Conservation (phyloP, 2,888 invertebrate genomes). For the Temnothorax ravouxi region DNA sequence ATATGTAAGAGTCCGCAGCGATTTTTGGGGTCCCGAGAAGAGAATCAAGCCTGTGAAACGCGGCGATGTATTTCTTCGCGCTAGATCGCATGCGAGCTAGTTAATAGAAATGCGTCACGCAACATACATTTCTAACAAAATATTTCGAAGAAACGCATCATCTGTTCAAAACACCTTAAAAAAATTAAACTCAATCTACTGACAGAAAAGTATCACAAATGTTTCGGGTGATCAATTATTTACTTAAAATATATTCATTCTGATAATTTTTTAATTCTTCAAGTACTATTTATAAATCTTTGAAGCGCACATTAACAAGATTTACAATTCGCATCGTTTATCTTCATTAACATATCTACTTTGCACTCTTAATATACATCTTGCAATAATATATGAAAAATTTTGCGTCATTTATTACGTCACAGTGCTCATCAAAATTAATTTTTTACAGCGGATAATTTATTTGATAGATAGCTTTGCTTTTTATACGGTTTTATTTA, state of each 20-base stretch:
- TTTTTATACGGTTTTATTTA: background rate
- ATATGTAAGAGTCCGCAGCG: background rate
- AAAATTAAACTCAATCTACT: background rate
- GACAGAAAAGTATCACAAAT: background rate
- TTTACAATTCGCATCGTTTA: conserved; percentile 46
- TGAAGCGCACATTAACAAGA: background rate
- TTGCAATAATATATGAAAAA: background rate
- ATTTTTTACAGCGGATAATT: conserved; percentile 22
- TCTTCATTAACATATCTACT: background rate
- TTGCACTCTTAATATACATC: background rate
- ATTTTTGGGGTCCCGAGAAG: background rate
- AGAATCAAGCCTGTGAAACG: background rate
- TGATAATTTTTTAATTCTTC: background rate
- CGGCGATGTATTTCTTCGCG: background rate
- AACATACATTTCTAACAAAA: background rate
- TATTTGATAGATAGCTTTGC: background rate
- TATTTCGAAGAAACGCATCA: background rate
- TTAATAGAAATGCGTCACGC: background rate
- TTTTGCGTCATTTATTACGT: background rate
- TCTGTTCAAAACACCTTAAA: background rate
- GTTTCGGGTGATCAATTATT: background rate
- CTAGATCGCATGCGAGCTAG: background rate
- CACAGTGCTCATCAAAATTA: background rate
- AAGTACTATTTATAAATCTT: background rate
- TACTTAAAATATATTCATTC: background rate